Evolutionary conservation across 35 echinoderm and acorn worm species (phyloP), one percentile per base, ranked within the genome.

Genomic region (Diadema setosum): DNA sequence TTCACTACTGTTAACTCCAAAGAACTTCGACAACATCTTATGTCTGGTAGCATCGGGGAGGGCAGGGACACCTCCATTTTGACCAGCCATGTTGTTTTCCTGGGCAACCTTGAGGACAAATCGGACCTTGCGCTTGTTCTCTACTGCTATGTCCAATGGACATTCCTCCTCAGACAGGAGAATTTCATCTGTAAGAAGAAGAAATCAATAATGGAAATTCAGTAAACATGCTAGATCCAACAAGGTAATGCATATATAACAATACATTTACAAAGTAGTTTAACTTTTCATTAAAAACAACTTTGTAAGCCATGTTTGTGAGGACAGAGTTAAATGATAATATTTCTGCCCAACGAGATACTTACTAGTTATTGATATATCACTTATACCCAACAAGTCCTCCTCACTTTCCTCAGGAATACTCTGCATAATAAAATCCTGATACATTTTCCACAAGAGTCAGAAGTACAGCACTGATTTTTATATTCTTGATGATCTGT

Each of bases 161-260:
- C 84, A 46, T 41, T 97, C 91, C 82, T 97, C 95, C 35, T 82
- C 73, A 36, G 91, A 37, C 50, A 97, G 84, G 46, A 90, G 88
- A 50, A 97, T 97, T 84, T 97, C 91, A 97, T 97, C 95, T 97
- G 81, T 33, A 83, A 93, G 31, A 76, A 83, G 78, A 65, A 83
- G 42, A 82, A 46, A 76, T 16, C 21, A 55, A 92, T 3, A 80
- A 55, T 57, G 25, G 21, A 33, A 33, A 67, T 5, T 33, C n/a
- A n/a, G n/a, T n/a, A n/a, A n/a, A n/a, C n/a, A n/a, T n/a, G n/a
- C n/a, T n/a, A n/a, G n/a, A n/a, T n/a, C n/a, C n/a, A n/a, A n/a
- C n/a, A n/a, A n/a, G n/a, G n/a, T n/a, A n/a, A n/a, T n/a, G n/a
- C n/a, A n/a, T n/a, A n/a, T n/a, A n/a, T n/a, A n/a, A n/a, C n/a